Conservation (phyloP, 2,113 vertebrate genomes). For the Trematocara zebra region DNA sequence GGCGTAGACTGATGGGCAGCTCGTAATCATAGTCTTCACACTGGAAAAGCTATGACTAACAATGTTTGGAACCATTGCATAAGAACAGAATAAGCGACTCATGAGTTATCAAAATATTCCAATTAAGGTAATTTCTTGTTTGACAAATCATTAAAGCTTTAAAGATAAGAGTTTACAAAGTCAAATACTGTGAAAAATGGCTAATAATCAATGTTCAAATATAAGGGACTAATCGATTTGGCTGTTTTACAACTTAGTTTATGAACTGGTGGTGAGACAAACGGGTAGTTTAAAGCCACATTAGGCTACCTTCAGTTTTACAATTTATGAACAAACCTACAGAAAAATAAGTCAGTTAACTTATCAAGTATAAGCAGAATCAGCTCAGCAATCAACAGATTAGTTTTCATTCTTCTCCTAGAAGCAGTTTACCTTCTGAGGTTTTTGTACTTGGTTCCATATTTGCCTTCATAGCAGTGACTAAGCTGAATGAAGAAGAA, state of each 20-base stretch:
- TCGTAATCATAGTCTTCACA: not conserved
- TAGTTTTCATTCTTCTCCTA: not conserved
- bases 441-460: not conserved
- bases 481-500: conserved; percentile 7
- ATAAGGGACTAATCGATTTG: rapidly evolving
- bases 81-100: not conserved
- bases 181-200: not conserved
- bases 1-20: not conserved
- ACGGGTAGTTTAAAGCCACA: not conserved
- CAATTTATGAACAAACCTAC: not conserved
- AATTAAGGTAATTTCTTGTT: not conserved
- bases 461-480: conserved; percentile 7
- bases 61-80: not conserved
- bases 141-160: not conserved
- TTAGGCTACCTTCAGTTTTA: not conserved
- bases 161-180: not conserved
- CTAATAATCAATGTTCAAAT: not conserved
- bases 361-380: not conserved
- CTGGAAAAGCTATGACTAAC: not conserved
- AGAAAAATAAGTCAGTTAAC: not conserved
- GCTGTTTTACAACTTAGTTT: not conserved
- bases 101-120: not conserved
- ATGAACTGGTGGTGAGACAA: not conserved
- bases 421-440: not conserved
- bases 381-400: not conserved